A percentile compares a stretch with the other conserved stretches of the same genome.
phyloP scores from a whole-genome alignment of 2,797 vertebrate genomes.

The Eulemur mongoz region DNA sequence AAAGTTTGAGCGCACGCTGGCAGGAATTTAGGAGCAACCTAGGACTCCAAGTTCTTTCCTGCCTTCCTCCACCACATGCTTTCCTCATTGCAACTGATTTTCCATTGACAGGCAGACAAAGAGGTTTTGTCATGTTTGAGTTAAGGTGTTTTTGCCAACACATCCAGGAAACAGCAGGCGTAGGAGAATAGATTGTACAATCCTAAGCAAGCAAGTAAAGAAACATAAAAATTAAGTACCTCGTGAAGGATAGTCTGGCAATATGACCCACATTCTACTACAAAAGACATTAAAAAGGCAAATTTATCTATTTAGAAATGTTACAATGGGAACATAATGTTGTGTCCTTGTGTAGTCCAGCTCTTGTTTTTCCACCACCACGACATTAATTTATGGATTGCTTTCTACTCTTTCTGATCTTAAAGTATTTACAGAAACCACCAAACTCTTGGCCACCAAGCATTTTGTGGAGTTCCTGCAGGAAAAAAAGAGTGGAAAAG shows the following conservation, averaged over 20 bases:
- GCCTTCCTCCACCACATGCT: slow-evolving; percentile 1
- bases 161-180: slow-evolving; percentile 34
- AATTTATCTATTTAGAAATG: slow-evolving; percentile 21
- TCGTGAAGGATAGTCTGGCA: background rate
- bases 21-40: slow-evolving; percentile 41
- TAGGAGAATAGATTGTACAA: background rate
- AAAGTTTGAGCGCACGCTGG: background rate
- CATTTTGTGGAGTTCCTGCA: background rate
- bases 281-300: background rate
- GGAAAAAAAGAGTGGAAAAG: background rate
- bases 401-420: slow-evolving; percentile 33
- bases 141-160: slow-evolving; percentile 62
- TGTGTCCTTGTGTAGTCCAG: background rate
- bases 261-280: background rate
- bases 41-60: slow-evolving; percentile 64
- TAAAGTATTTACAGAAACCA: slow-evolving; percentile 32
- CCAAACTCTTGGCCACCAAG: background rate
- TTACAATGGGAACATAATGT: background rate
- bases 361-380: slow-evolving; percentile 12
- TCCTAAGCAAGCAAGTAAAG: background rate
- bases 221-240: background rate
- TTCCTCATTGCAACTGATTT: slow-evolving; percentile 54
- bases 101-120: slow-evolving; percentile 69
- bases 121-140: slow-evolving; percentile 46
- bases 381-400: background rate